These are phyloP conservation scores for Physeter macrocephalus DNA, from an alignment of 2,113 vertebrate genomes.

Conservation along the genomic window DNA sequence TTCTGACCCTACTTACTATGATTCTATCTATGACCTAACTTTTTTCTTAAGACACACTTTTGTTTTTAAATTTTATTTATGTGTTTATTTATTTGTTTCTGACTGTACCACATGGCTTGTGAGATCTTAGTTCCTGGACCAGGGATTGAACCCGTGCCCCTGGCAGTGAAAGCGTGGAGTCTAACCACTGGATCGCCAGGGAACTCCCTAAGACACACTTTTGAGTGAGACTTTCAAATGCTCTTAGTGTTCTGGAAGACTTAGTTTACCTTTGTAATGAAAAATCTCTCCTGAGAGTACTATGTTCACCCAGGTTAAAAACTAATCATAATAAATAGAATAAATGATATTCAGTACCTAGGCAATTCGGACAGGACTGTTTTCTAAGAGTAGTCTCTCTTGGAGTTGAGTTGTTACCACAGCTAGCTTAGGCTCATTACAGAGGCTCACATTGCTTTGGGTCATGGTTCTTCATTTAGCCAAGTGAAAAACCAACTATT, in stretches of 20 bases:
- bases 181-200: neutral
- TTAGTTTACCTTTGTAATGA: neutral
- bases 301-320: neutral
- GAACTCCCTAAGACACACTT: neutral
- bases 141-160: neutral
- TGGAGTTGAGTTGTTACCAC: neutral
- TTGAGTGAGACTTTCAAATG: neutral
- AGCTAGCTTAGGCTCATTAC: neutral
- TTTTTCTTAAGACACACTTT: neutral
- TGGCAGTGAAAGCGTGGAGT: neutral
- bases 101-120: neutral
- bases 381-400: neutral
- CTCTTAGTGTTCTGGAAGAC: neutral
- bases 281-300: neutral
- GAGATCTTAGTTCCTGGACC: neutral
- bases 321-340: neutral
- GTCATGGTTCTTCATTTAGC: neutral
- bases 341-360: neutral
- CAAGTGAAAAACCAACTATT: neutral
- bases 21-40: neutral
- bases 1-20: neutral
- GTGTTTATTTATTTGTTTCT: too few relatives aligned
- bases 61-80: neutral
- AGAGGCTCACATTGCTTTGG: neutral
- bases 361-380: neutral